Evolutionary conservation across 35 echinoderm and acorn worm genomes (phyloP).

Genomic region (Apostichopus japonicus): DNA sequence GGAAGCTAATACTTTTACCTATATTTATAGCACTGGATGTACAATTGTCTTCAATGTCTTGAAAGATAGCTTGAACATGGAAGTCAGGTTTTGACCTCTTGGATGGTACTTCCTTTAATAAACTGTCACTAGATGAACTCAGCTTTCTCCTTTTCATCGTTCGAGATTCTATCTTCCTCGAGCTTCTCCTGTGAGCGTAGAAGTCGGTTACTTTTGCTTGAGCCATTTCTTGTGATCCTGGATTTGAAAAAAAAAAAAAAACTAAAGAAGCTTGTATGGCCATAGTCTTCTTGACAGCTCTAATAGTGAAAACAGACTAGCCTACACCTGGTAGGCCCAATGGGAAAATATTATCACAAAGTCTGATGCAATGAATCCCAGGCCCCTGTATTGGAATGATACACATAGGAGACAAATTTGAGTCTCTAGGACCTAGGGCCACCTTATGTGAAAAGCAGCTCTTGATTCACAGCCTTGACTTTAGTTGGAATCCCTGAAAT

Average conservation of each 20-base stretch:
- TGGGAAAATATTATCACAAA: too few species aligned
- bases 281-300: too few species aligned
- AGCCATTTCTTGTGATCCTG: conserved; percentile 41
- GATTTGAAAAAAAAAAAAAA: not conserved
- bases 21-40: not conserved
- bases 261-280: too few species aligned
- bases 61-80: not conserved
- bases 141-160: conserved; percentile 58
- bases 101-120: conserved; percentile 11
- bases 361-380: too few species aligned
- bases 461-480: too few species aligned
- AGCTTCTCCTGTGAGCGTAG: conserved; percentile 43
- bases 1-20: not conserved
- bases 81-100: conserved; percentile 11
- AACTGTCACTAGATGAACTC: not conserved
- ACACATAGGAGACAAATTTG: too few species aligned
- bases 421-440: too few species aligned
- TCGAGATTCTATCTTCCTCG: conserved; percentile 10
- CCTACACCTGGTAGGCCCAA: too few species aligned
- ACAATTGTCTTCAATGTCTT: conserved; percentile 9
- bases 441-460: too few species aligned
- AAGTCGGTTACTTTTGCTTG: conserved; percentile 61
- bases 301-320: too few species aligned
- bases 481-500: too few species aligned
- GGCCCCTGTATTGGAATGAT: too few species aligned